Evolutionary conservation across 2,888 invertebrate species (phyloP).

Genomic region (Bellardia pandia): DNA sequence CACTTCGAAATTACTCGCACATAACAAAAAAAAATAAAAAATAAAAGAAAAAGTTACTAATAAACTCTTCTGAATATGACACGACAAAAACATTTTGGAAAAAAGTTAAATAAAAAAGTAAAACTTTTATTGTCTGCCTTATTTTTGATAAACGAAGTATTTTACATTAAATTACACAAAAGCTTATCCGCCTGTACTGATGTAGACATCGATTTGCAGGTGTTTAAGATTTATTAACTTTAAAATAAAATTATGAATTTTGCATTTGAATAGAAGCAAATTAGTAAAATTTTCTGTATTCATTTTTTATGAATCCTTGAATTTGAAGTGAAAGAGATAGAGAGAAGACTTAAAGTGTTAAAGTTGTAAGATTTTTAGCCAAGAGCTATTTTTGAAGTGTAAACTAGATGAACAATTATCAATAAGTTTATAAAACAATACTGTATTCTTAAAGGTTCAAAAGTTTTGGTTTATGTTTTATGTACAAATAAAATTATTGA

Average conservation of each 20-base stretch:
- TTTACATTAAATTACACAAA: conserved; percentile 13
- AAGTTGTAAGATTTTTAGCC: too few relatives aligned
- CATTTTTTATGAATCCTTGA: background rate
- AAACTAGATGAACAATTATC: background rate
- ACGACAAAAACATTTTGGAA: conserved; percentile 6
- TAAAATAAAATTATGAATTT: background rate
- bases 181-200: background rate
- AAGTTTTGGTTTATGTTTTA: background rate
- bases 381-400: background rate
- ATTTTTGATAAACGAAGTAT: conserved; percentile 3
- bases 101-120: conserved; percentile 6
- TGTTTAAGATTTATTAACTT: conserved; percentile 23
- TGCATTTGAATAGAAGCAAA: background rate
- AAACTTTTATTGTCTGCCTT: conserved; percentile 38
- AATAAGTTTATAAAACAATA: too few relatives aligned
- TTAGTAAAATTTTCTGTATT: background rate
- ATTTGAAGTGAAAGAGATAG: too few relatives aligned
- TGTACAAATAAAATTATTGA: too few relatives aligned
- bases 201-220: conserved; percentile 16
- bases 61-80: conserved; percentile 47
- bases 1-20: background rate
- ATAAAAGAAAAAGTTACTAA: conserved; percentile 40
- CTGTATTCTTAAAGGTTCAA: too few relatives aligned
- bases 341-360: too few relatives aligned
- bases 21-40: background rate